phyloP scores from a whole-genome alignment of 2,797 vertebrate species.

The Nasua narica region DNA sequence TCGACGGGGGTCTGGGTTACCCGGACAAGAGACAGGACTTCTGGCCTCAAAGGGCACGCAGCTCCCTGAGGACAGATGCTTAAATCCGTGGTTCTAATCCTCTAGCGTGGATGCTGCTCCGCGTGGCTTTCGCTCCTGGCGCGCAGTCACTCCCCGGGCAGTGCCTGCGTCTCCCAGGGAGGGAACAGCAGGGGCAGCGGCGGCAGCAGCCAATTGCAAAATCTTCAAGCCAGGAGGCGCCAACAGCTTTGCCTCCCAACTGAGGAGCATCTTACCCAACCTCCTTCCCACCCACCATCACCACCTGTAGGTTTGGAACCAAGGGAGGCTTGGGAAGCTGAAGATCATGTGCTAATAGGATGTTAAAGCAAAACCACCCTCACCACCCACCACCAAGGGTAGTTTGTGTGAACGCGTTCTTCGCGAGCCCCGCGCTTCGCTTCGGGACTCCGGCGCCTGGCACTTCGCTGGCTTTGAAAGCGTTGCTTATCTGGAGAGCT shows the following conservation, averaged over 20 bases:
- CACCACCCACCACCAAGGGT: neutral
- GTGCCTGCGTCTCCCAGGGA: neutral
- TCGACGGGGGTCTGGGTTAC: neutral
- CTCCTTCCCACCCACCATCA: slow-evolving; percentile 13
- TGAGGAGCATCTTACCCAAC: slow-evolving; percentile 10
- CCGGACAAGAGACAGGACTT: neutral
- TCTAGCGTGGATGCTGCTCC: neutral
- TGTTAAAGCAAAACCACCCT: slow-evolving; percentile 32
- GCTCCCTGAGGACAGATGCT: neutral
- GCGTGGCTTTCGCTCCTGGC: neutral
- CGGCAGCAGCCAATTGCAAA: neutral
- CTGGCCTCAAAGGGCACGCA: neutral
- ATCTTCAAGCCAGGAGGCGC: slow-evolving; percentile 23
- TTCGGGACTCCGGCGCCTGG: neutral
- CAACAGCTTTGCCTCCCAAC: slow-evolving; percentile 31
- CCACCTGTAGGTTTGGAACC: slow-evolving; percentile 47
- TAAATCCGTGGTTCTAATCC: neutral
- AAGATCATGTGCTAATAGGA: slow-evolving; percentile 53
- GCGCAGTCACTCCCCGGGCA: neutral
- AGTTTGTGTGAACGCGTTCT: neutral
- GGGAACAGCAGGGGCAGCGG: neutral
- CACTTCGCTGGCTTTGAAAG: slow-evolving; percentile 49
- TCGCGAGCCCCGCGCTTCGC: neutral
- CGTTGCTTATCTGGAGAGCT: slow-evolving; percentile 42
- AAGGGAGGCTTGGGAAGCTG: slow-evolving; percentile 29